Evolutionary conservation across 2,888 invertebrate genomes (phyloP), one percentile per base, ranked within the genome.

Genomic region (Phyllotreta cruciferae): DNA sequence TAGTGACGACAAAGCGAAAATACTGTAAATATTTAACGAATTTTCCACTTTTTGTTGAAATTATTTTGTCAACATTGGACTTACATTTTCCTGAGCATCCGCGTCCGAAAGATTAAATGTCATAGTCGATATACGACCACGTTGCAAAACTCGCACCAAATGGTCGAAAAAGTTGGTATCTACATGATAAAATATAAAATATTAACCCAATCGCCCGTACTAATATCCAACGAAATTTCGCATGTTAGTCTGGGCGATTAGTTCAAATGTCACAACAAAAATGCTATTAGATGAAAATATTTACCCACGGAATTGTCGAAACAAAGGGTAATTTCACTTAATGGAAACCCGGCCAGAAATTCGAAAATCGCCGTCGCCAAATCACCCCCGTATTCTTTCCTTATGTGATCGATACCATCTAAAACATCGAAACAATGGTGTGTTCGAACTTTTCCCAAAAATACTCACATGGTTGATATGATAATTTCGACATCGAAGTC

Each of bases 1-100:
- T 83, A 61, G 80, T 78, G 53, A 80, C 80, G 14, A 87, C 73
- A 70, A 80, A 85, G 10, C 77, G 78, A 72, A 84, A 85, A 75
- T 85, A 87, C 86, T 87, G 76, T 56, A 78, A 77, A 13, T 13
- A 44, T n/a, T 13, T 44, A 10, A 44, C 10, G 11, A 13, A 44
- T 13, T 10, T 44, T 44, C 7, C 10, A 44, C 14, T n/a, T 44
- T 4, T 2, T 6, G 14, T 14, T 44, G 50, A 56, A 47, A 66
- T 62, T 52, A 34, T 9, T 47, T 47, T 5, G 24, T 45, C 7
- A 5, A 37, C 37, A 10, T 10, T 24, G 49, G n/a, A 60, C 47
- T 68, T 73, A 79, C 80, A 69, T 73, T 72, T 58, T 80, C 78
- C 66, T 78, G 77, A 3, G 72, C 62, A 42, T 78, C 75, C 4